These are phyloP conservation scores for Caretta caretta DNA, from an alignment of 2,113 vertebrate genomes.

Conservation along the genomic window DNA sequence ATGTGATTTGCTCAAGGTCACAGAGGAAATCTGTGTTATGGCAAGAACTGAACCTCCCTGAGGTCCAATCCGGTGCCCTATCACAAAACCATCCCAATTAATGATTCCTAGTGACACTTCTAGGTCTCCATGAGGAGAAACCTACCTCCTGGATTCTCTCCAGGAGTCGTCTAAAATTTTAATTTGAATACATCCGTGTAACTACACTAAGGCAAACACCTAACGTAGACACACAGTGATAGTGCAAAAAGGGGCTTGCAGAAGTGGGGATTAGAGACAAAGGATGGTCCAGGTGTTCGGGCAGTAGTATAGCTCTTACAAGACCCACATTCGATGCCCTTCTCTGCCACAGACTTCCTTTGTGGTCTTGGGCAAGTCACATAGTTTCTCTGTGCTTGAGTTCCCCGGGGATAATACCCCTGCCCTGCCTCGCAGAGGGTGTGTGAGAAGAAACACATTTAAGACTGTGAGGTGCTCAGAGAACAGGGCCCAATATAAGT, in stretches of 20 bases:
- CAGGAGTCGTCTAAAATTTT: neutral
- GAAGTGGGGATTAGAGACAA: neutral
- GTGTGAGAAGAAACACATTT: neutral
- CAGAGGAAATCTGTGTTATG: too few relatives aligned
- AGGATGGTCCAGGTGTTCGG: neutral
- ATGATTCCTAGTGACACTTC: neutral
- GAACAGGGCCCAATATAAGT: constrained; percentile 45
- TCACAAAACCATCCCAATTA: neutral
- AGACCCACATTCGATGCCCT: neutral
- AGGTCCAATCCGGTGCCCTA: neutral
- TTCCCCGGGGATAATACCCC: neutral
- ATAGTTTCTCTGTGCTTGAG: neutral
- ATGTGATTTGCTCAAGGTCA: neutral
- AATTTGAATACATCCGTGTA: neutral
- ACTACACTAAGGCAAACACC: neutral
- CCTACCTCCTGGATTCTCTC: neutral
- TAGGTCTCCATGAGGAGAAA: neutral
- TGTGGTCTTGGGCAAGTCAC: neutral
- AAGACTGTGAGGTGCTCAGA: constrained; percentile 45
- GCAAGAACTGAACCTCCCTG: too few relatives aligned
- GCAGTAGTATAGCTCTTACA: neutral
- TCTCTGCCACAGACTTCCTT: neutral
- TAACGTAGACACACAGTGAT: neutral
- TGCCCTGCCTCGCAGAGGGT: neutral
- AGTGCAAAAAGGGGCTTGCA: neutral